Evolutionary conservation across 2,888 invertebrate species (phyloP), one percentile per base, ranked within the genome.

Genomic region (Drosophila acutilabella): DNA sequence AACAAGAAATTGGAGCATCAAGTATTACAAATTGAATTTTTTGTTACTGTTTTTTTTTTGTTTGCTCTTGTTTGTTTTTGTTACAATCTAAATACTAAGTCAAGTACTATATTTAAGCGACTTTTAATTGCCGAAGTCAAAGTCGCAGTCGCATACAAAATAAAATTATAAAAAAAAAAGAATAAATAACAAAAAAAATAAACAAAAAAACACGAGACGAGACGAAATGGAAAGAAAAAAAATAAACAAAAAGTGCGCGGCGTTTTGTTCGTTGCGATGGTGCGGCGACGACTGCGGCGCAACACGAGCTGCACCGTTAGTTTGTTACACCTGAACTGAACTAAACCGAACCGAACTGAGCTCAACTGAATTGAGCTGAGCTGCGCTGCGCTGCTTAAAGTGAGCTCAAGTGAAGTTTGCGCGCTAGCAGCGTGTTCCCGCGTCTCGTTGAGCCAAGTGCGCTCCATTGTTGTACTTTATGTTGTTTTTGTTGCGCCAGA

Each of bases 281-380:
- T 81, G 87, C 81, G 79, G 54, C 78, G 76, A 82, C 75, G 85
- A 85, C 88, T 85, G 85, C 80, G 84, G 77, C 74, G 78, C 73
- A 59, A 57, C 70, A 64, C 68, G 65, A 78, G 83, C 82, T 83
- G 86, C 85, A 86, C 86, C 88, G 85, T 86, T 86, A 85, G 86
- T 83, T 86, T 83, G 88, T 88, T 88, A 86, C 88, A 88, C 89
- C 88, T 88, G 88, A 89, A 80, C 79, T 77, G 64, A 78, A 33
- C 30, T 2, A 10, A 38, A 10, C 36, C 8, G n/a, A 51, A n/a
- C 51, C 20, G 51, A 51, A 20, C 51, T 5, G 38, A n/a, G 7
- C 33, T 18, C 16, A 33, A 3, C 33, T 33, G 16, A 13, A 13
- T 82, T 83, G 85, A 84, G 73, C 74, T 73, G 58, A 73, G 65